Base-by-base conservation (phyloP, 2,113 vertebrate genomes). In the Ursus arctos region DNA sequence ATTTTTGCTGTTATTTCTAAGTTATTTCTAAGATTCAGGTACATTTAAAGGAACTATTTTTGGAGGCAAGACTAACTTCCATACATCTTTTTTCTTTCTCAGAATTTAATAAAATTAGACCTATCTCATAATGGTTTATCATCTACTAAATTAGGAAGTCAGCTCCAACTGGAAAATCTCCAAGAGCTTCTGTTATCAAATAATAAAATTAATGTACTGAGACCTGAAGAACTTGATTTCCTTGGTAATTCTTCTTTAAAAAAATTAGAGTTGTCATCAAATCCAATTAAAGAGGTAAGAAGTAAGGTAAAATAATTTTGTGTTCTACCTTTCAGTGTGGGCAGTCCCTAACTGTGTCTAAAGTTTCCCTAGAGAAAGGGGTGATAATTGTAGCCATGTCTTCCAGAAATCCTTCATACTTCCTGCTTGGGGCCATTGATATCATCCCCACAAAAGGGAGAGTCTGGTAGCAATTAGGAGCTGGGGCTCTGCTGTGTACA, bases 51-150 rank as follows among this genome's bases (percentile, higher is more conserved):
- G 7, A 89, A 53, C 18, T 87, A 4, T 65, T 94, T 98, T 82
- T n/a, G 43, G 77, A 83, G 43, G 2, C 33, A 84, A 95, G 57
- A 77, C 24, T 80, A 93, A 97, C 55, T 51, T 76, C 9, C 1
- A 2, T 40, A 14, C 40, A 16, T 88, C 8, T 95, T 80, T 80
- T 86, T 94, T 49, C 95, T 21, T 95, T 88, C 63, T 81, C 97
- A 99, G 99, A 99, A 97, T 85, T 98, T 99, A 97, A 97, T 77
- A 59, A 98, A 98, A 97, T 98, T 99, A 93, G 99, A 99, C 72
- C 97, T 99, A 26, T 99, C 99, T 83, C 98, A 97, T 79, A 99
- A 99, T 98, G 95, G 97, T 5, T 98, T 99, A 96, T 94, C 88
- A 31, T 99, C 99, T 43, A 99, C 99, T 72, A 98, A 96, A 95